Evolutionary conservation across 2,888 invertebrate species (phyloP).

Genomic region (Agriopis aurantiaria): DNA sequence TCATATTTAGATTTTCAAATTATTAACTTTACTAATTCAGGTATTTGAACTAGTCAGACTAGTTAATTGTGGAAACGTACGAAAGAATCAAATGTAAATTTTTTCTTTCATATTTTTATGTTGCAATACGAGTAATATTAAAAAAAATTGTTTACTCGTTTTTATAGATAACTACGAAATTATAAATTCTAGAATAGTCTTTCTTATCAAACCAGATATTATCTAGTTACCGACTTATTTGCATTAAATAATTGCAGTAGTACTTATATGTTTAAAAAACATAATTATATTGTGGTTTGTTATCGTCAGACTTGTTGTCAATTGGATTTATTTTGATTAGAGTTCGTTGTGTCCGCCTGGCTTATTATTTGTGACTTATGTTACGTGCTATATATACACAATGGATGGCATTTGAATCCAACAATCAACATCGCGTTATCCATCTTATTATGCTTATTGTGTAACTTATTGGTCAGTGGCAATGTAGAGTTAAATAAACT

Average conservation of each 20-base stretch:
- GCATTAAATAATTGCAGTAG: neutral
- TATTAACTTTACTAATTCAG: neutral
- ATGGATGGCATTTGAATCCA: constrained; percentile 45
- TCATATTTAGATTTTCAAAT: neutral
- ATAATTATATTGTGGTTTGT: constrained; percentile 15
- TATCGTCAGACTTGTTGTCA: constrained; percentile 24
- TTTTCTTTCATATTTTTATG: neutral
- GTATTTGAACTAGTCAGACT: neutral
- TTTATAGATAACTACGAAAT: neutral
- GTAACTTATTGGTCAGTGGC: constrained; percentile 37
- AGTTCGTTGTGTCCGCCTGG: constrained; percentile 36
- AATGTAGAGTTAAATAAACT: constrained; percentile 32
- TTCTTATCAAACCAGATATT: constrained; percentile 1
- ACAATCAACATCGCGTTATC: constrained; percentile 25
- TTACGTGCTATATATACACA: constrained; percentile 38
- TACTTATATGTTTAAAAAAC: constrained; percentile 3
- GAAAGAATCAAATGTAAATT: neutral
- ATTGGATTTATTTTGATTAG: constrained; percentile 33
- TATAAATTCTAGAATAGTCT: constrained; percentile 14
- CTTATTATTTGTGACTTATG: constrained; percentile 27
- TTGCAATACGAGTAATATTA: neutral
- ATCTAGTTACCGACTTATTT: constrained; percentile 9
- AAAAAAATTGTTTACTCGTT: neutral
- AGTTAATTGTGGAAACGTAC: constrained; percentile 1
- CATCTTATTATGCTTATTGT: constrained; percentile 37